These are phyloP conservation scores for Montipora foliosa DNA, from an alignment of 64 coral and sea anemone genomes.

Conservation along the genomic window DNA sequence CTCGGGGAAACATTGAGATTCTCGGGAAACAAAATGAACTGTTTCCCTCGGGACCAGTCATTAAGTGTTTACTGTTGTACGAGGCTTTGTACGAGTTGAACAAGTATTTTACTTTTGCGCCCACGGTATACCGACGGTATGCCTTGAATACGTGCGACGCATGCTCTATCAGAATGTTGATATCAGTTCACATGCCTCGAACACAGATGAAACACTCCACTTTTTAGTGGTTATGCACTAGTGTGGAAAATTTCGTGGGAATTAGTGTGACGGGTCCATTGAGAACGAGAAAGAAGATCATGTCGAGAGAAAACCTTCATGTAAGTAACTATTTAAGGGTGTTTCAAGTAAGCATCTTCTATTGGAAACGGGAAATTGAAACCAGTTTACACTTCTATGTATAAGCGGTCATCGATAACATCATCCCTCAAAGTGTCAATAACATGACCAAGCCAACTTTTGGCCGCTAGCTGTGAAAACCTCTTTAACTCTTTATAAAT, in stretches of 20 bases:
- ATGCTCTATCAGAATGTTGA: slow-evolving; percentile 19
- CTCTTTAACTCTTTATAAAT: background rate
- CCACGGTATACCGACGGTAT: background rate
- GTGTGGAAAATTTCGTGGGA: background rate
- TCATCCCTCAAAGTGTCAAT: too few species aligned
- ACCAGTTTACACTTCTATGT: too few species aligned
- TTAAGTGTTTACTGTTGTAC: too few species aligned
- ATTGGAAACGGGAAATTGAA: background rate
- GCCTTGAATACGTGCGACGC: background rate
- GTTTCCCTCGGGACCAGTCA: too few species aligned
- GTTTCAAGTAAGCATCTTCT: background rate
- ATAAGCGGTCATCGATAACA: too few species aligned
- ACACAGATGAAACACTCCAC: background rate
- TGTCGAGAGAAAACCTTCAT: slow-evolving; percentile 47
- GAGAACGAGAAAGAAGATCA: background rate
- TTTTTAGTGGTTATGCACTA: background rate
- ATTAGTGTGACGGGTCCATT: background rate
- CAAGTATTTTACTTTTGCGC: too few species aligned
- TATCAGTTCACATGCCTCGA: background rate
- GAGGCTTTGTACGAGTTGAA: too few species aligned
- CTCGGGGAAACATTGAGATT: too few species aligned
- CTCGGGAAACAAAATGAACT: too few species aligned
- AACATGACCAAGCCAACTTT: too few species aligned
- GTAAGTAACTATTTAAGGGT: background rate
- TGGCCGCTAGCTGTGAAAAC: background rate